Evolutionary conservation across 2,113 vertebrate species (phyloP).

Genomic region (Rhegmatorhina hoffmannsi): DNA sequence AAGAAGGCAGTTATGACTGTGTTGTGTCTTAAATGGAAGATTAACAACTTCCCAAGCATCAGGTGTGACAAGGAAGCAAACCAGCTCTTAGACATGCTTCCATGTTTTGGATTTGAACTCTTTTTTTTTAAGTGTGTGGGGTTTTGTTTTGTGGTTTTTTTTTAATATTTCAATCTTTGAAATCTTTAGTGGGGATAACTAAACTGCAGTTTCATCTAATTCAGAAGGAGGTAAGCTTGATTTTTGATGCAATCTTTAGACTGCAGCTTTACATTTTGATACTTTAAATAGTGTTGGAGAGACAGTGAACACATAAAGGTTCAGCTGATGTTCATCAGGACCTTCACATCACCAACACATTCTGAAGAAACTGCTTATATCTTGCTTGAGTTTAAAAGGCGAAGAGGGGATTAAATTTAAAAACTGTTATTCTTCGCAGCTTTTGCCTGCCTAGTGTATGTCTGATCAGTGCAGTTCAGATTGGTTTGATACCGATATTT

Average conservation of each 20-base stretch:
- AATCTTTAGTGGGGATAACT: slow-evolving; percentile 61
- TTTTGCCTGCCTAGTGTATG: slow-evolving; percentile 38
- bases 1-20: slow-evolving; percentile 92
- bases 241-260: background rate
- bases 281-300: background rate
- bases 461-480: slow-evolving; percentile 51
- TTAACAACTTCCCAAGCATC: slow-evolving; percentile 33
- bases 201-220: slow-evolving; percentile 40
- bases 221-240: slow-evolving; percentile 33
- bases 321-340: background rate
- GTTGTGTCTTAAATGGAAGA: slow-evolving; percentile 82
- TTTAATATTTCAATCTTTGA: background rate
- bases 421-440: slow-evolving; percentile 3
- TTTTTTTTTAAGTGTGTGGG: background rate
- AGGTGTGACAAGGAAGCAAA: slow-evolving; percentile 57
- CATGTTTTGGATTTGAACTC: slow-evolving; percentile 6
- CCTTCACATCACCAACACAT: background rate
- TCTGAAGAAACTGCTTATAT: background rate
- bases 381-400: slow-evolving; percentile 2
- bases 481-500: slow-evolving; percentile 73
- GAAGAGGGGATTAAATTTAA: slow-evolving; percentile 5
- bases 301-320: background rate
- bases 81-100: slow-evolving; percentile 46
- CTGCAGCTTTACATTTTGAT: slow-evolving; percentile 45
- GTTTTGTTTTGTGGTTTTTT: background rate